Percentiles rank a stretch among this genome's conserved stretches.
phyloP scores from a whole-genome alignment of 2,797 vertebrate genomes.

The Gephyroberyx darwinii region DNA sequence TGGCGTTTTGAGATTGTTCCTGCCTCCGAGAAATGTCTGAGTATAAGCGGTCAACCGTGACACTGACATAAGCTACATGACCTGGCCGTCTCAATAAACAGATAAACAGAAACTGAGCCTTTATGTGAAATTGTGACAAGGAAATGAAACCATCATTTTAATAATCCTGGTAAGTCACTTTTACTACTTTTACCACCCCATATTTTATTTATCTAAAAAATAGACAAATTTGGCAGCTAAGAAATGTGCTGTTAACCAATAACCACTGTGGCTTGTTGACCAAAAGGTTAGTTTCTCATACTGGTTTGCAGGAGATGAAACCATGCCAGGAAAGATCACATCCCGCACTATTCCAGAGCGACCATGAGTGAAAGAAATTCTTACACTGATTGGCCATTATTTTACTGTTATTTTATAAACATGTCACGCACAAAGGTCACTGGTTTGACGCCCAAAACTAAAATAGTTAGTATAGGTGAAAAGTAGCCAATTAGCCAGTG shows the following conservation, averaged over 20 bases:
- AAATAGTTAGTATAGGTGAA: constrained; percentile 46
- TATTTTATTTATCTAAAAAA: constrained; percentile 26
- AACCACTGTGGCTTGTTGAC: constrained; percentile 23
- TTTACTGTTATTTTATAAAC: background rate
- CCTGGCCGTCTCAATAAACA: no score
- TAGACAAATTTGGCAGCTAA: constrained; percentile 35
- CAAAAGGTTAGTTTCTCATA: constrained; percentile 36
- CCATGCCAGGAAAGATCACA: constrained; percentile 41
- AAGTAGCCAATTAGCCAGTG: constrained; percentile 60
- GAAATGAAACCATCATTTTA: no score
- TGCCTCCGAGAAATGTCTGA: no score
- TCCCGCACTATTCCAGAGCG: constrained; percentile 12
- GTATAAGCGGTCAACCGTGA: no score
- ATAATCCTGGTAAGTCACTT: constrained; percentile 33
- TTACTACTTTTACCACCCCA: constrained; percentile 7
- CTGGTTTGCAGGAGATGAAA: constrained; percentile 35
- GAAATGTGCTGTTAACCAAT: constrained; percentile 5
- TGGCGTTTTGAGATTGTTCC: no score
- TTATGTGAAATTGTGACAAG: no score
- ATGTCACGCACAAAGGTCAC: background rate
- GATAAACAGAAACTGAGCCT: no score
- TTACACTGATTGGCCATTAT: background rate
- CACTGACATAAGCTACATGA: no score
- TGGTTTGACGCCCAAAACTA: constrained; percentile 67
- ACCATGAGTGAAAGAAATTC: background rate